phyloP scores from a whole-genome alignment of 1,140 invertebrate species.

The Diplogasteroides magnus region DNA sequence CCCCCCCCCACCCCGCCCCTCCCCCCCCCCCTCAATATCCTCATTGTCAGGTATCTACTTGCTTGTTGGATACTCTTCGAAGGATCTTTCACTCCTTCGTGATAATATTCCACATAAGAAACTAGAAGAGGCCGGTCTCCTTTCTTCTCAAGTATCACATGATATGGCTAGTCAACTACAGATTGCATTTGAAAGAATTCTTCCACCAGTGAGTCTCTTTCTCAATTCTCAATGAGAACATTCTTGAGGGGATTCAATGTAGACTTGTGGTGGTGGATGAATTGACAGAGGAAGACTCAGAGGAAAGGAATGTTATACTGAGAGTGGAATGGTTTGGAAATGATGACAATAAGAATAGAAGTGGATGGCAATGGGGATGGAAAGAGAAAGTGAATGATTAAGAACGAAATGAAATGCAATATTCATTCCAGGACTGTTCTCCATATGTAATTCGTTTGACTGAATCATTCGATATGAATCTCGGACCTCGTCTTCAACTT shows the following conservation, averaged over 20 bases:
- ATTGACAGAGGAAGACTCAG: conserved; percentile 17
- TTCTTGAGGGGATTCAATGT: conserved; percentile 39
- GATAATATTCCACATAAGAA: conserved; percentile 21
- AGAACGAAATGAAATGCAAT: neutral
- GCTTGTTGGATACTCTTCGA: conserved; percentile 28
- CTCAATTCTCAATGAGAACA: neutral
- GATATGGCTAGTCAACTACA: conserved; percentile 49
- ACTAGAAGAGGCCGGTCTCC: conserved; percentile 31
- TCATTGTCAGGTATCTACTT: conserved; percentile 26
- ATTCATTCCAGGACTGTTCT: conserved; percentile 29
- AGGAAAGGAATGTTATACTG: neutral
- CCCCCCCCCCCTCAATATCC: conserved; percentile 29
- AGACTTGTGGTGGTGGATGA: conserved; percentile 44
- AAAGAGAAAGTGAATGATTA: conserved; percentile 45
- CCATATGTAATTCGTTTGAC: conserved; percentile 22
- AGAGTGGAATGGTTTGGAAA: neutral
- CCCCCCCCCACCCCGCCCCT: no score
- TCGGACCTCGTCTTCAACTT: conserved; percentile 28
- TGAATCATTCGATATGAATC: conserved; percentile 24
- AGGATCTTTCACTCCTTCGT: conserved; percentile 29
- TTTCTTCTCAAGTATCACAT: conserved; percentile 36
- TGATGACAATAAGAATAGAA: conserved; percentile 13
- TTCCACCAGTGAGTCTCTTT: conserved; percentile 37
- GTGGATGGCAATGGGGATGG: conserved; percentile 24
- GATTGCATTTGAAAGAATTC: conserved; percentile 46